A percentile compares a stretch with the other conserved stretches of the same genome.
These are phyloP conservation scores for Mobula birostris DNA, from an alignment of 2,113 vertebrate genomes.

Conservation along the genomic window DNA sequence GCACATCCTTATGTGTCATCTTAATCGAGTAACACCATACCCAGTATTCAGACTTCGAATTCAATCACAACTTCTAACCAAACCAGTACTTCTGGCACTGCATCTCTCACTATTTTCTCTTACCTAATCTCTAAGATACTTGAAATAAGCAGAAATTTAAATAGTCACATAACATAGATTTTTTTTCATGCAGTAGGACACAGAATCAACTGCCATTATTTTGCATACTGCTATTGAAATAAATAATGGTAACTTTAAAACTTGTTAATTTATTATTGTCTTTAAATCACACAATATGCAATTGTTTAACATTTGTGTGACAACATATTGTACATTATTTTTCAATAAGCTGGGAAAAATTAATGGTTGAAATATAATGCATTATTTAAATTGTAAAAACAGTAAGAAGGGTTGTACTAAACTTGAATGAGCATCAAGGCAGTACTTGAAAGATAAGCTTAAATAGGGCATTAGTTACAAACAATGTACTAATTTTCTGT, in stretches of 20 bases:
- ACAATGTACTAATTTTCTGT: not conserved
- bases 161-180: too few relatives aligned
- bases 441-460: not conserved
- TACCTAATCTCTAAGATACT: too few relatives aligned
- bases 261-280: not conserved
- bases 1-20: too few relatives aligned
- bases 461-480: conserved; percentile 1
- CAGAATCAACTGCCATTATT: not conserved
- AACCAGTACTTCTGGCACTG: too few relatives aligned
- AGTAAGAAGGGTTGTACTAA: too few relatives aligned
- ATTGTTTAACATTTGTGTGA: conserved; percentile 20
- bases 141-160: too few relatives aligned
- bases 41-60: too few relatives aligned
- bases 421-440: not conserved
- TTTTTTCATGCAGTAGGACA: too few relatives aligned
- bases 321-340: not conserved
- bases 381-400: not conserved
- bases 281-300: not conserved
- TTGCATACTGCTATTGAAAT: not conserved
- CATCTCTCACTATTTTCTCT: too few relatives aligned
- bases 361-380: not conserved
- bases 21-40: too few relatives aligned
- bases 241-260: not conserved
- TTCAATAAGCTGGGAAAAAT: not conserved
- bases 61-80: too few relatives aligned